phyloP scores from a whole-genome alignment of 2,888 invertebrate species.

The Lasiommata megera region DNA sequence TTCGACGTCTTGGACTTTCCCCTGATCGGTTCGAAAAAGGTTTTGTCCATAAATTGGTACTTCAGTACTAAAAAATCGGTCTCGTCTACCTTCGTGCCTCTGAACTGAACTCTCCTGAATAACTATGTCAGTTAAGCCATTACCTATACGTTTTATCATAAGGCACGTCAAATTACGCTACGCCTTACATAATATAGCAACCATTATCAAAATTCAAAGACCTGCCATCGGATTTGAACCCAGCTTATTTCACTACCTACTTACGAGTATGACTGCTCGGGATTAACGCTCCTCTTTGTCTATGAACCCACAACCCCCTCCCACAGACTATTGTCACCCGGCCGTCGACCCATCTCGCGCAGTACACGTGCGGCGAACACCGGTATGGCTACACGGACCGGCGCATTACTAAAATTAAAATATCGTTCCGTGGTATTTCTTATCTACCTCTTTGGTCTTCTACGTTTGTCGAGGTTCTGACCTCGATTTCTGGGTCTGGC shows the following conservation, averaged over 20 bases:
- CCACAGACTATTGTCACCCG: constrained; percentile 49
- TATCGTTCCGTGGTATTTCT: not conserved
- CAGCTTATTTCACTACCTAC: not conserved
- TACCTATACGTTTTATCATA: no score
- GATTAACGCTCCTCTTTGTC: constrained; percentile 46
- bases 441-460: no score
- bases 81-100: no score
- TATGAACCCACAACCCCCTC: constrained; percentile 41
- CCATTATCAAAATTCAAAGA: not conserved
- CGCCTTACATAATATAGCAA: not conserved
- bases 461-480: no score
- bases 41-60: no score
- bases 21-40: no score
- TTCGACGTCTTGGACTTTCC: no score
- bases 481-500: no score
- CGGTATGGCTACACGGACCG: not conserved
- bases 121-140: no score
- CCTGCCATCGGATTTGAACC: not conserved
- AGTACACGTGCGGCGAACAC: constrained; percentile 34
- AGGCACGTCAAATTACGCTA: not conserved
- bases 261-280: constrained; percentile 16
- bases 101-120: no score
- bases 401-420: not conserved
- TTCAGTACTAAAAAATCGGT: no score
- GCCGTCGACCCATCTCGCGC: constrained; percentile 62